Evolutionary conservation across 2,888 invertebrate genomes (phyloP).

Genomic region (Macrosiphum euphorbiae): DNA sequence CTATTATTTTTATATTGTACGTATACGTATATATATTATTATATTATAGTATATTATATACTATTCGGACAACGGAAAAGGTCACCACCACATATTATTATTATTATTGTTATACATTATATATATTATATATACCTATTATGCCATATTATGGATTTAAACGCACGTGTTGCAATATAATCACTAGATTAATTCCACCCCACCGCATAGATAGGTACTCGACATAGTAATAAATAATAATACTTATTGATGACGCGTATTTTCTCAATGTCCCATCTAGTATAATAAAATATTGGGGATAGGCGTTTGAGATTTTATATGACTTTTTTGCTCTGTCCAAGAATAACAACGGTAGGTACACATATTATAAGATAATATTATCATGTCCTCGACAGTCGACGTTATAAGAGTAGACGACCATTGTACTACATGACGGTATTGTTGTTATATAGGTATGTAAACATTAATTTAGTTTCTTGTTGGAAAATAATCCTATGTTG

Average conservation of each 20-base stretch:
- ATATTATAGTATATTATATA: background rate
- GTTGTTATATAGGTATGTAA: background rate
- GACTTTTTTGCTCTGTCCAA: conserved; percentile 27
- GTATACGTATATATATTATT: background rate
- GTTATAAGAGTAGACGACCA: conserved; percentile 9
- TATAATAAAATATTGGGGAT: background rate
- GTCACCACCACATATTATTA: conserved; percentile 26
- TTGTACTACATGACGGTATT: conserved; percentile 1
- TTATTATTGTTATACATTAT: background rate
- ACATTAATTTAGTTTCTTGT: conserved; percentile 54
- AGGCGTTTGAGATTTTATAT: background rate
- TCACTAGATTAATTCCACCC: background rate
- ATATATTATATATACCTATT: background rate
- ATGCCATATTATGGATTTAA: background rate
- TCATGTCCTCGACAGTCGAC: conserved; percentile 36
- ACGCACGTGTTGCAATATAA: background rate
- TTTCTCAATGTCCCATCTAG: background rate
- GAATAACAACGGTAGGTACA: background rate
- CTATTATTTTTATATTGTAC: background rate
- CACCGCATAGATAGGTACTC: background rate
- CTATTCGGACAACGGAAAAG: conserved; percentile 21
- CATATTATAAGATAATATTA: conserved; percentile 9
- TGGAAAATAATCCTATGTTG: conserved; percentile 17
- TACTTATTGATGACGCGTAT: background rate
- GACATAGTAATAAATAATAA: background rate